Evolutionary conservation across 2,113 vertebrate species (phyloP), one percentile per base, ranked within the genome.

Genomic region (Diglossa brunneiventris): DNA sequence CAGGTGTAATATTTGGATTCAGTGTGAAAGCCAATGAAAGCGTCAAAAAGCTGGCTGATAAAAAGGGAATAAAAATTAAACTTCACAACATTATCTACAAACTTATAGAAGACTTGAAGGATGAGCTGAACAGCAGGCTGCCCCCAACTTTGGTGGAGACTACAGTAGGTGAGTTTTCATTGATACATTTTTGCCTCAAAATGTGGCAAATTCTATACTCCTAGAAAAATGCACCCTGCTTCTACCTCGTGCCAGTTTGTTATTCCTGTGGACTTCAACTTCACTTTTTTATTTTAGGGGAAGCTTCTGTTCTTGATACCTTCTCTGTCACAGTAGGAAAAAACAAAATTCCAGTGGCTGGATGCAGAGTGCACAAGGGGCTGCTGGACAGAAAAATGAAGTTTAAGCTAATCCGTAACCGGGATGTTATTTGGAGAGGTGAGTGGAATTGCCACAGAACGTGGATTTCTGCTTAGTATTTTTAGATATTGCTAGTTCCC

Each of bases 281-380:
- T 77, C 2, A 11, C 9, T 50, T 77, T 92, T 89, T 90, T 64
- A n/a, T 86, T 47, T 91, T 35, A 97, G 99, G 99, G 53, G 98
- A 99, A 90, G 99, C 99, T 18, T 97, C 97, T 9, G 98, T 99
- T 46, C 89, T 99, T 39, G 96, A 98, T 67, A 96, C 90, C 19
- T 99, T 99, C 80, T 96, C 97, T 49, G 92, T 99, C 83, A 98
- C 98, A 7, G 97, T 98, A 88, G 99, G 99, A 39, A 99, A 99
- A 95, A 99, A 91, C 96, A 98, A 98, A 95, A 90, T 99, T 87
- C 97, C 97, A 6, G 99, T 99, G 30, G 99, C 99, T n/a, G 99
- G 99, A 42, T 99, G 99, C 96, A 98, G 99, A 92, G 99, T 99
- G 13, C 98, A 99, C 76, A 99, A 99, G 42, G 99, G 99, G 31